Base-by-base conservation (phyloP, 1,140 invertebrate species). In the Cheumatopsyche charites region DNA sequence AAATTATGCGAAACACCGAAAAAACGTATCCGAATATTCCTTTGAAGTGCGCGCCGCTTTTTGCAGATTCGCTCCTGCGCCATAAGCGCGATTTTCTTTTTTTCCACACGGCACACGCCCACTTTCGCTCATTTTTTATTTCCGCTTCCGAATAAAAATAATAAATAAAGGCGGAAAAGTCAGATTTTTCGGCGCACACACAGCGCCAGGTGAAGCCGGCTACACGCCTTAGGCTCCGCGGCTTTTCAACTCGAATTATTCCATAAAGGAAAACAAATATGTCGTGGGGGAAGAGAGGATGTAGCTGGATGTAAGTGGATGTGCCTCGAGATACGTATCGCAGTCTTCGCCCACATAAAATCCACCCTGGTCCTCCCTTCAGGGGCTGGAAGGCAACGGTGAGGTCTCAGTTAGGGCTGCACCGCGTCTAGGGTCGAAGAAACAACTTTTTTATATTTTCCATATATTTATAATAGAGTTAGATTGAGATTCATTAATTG, bases 261-360 rank as follows among this genome's bases (percentile, higher is more conserved):
- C 72, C 62, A 69, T 69, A 73, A 73, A 73, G 72, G 72, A 73
- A 72, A 69, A 73, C 72, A 73, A 73, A 73, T 73, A 73, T 73
- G 72, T 73, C 72, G 67, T 66, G n/a, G 47, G 42, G 47, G 61
- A 5, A 41, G 12, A 13, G 25, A 49, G 19, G 43, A 7, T 0
- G 2, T 11, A 19, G 6, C n/a, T 9, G 12, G 15, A 45, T 41
- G n/a, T n/a, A n/a, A n/a, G n/a, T n/a, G 62, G 26, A 63, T 11
- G 9, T 36, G 9, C 29, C 29, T 36, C 29, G 3, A 36, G 29
- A 63, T 19, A 42, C 29, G 42, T 23, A 63, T 63, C 42, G 15
- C 15, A 21, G 62, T 63, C 21, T 13, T 63, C 43, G 47, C 63
- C 36, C 36, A 2, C 43, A 25, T 25, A 15, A n/a, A 43, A 41